Conservation (phyloP, 2,113 vertebrate species). For the Brienomyrus brachyistius region DNA sequence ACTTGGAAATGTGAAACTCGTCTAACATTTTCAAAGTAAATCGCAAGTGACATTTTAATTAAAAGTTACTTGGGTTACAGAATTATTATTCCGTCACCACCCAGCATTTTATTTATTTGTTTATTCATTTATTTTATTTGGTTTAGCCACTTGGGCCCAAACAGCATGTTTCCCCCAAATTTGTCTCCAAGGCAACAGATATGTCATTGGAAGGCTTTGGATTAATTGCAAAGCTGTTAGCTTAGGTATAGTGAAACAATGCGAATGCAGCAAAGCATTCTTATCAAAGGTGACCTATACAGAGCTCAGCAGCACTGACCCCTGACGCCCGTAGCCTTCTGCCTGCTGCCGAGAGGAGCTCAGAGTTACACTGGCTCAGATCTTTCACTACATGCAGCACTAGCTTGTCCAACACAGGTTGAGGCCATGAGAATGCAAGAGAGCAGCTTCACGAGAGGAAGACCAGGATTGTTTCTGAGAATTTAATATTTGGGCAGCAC, state of each 20-base stretch:
- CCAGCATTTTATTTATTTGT: background rate
- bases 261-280: background rate
- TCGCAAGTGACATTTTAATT: constrained; percentile 39
- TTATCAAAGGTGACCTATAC: background rate
- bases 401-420: background rate
- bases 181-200: constrained; percentile 34
- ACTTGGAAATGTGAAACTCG: background rate
- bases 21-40: constrained; percentile 10
- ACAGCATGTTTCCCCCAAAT: constrained; percentile 34
- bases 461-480: background rate
- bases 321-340: background rate
- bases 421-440: background rate
- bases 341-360: background rate
- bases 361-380: background rate
- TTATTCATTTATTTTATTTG: background rate
- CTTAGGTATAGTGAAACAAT: background rate
- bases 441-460: background rate
- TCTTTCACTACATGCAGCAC: background rate
- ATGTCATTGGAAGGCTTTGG: constrained; percentile 8
- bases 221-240: background rate
- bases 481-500: constrained; percentile 1
- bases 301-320: background rate
- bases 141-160: constrained; percentile 30
- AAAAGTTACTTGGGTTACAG: constrained; percentile 29
- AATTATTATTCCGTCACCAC: constrained; percentile 29